Evolutionary conservation across 2,797 vertebrate genomes (phyloP).

Genomic region (Bovichtus variegatus): DNA sequence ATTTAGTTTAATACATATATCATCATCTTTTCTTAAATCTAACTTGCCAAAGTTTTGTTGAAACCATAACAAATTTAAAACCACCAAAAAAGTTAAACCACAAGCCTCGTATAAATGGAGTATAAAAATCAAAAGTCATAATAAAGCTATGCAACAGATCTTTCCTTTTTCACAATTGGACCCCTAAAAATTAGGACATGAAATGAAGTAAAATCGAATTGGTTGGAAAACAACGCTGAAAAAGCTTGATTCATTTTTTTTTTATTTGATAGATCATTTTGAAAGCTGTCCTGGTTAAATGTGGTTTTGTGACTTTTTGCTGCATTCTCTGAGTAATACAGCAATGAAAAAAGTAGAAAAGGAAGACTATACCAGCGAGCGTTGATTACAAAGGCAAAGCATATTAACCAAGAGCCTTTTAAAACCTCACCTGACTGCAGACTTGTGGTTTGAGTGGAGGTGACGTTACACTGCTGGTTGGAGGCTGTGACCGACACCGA

Average conservation of each 20-base stretch:
- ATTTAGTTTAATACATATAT: neutral
- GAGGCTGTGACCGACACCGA: constrained; percentile 79
- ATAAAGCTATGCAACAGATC: neutral
- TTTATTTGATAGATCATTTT: neutral
- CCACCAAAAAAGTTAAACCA: too few relatives aligned
- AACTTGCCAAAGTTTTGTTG: neutral
- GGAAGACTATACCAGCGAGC: neutral
- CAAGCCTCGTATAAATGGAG: neutral
- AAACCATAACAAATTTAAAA: too few relatives aligned
- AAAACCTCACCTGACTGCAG: constrained; percentile 74
- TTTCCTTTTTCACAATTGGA: neutral
- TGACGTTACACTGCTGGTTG: constrained; percentile 70
- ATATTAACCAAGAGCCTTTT: neutral
- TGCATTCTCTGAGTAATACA: neutral
- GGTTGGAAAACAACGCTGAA: neutral
- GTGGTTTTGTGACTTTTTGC: neutral
- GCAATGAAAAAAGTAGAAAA: neutral
- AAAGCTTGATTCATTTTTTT: too few relatives aligned
- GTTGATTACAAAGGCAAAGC: neutral
- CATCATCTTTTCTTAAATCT: too few relatives aligned
- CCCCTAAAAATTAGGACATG: neutral
- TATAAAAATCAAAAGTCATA: neutral
- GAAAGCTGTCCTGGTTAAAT: neutral
- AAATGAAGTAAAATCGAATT: neutral
- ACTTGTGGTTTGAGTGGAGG: constrained; percentile 21